Evolutionary conservation across 2,797 vertebrate species (phyloP).

Genomic region (Manis pentadactyla): DNA sequence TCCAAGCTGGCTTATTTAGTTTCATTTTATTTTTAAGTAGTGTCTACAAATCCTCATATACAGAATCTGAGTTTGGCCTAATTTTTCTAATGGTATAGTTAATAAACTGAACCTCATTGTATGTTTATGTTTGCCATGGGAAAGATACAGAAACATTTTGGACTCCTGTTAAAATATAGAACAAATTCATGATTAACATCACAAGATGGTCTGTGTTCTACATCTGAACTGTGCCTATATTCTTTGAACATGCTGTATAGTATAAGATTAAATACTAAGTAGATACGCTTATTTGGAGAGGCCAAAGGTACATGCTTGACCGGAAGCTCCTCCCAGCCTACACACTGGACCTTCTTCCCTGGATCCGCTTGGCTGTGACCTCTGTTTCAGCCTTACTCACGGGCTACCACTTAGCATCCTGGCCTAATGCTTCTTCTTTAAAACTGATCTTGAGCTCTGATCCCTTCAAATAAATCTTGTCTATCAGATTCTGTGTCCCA

Average conservation of each 20-base stretch:
- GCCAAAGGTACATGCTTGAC: background rate
- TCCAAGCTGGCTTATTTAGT: conserved; percentile 36
- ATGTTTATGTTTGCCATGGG: background rate
- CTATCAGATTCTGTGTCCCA: background rate
- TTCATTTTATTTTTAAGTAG: conserved; percentile 33
- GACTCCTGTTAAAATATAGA: background rate
- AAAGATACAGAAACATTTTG: background rate
- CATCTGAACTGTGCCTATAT: accelerated
- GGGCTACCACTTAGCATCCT: background rate
- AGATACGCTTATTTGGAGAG: background rate
- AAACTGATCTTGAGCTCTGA: background rate
- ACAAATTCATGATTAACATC: background rate
- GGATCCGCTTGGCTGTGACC: background rate
- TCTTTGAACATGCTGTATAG: background rate
- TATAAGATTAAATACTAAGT: background rate
- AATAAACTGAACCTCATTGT: conserved; percentile 14
- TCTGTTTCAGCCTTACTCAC: background rate
- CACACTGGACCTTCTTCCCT: background rate
- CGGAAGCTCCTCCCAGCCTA: background rate
- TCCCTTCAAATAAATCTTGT: background rate
- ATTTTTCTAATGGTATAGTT: conserved; percentile 21
- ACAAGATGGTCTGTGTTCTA: background rate
- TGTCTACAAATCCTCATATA: background rate
- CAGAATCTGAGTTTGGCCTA: background rate
- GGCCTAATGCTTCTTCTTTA: background rate